phyloP scores from a whole-genome alignment of 1,140 invertebrate genomes.

The Centruroides sculpturatus region DNA sequence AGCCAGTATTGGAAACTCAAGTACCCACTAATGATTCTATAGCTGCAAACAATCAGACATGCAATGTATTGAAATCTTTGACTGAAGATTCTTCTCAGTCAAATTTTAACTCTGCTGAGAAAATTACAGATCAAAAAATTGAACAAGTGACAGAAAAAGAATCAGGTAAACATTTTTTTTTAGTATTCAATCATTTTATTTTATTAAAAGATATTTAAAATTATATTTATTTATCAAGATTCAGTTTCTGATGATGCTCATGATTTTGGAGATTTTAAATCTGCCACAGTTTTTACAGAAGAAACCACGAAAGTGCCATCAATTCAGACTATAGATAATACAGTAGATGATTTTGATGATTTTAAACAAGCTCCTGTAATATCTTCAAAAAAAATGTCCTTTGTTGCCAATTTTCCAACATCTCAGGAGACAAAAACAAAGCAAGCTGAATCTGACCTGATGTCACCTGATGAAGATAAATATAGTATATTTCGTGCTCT shows the following conservation, averaged over 20 bases:
- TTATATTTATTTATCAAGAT: no score
- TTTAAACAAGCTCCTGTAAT: conserved; percentile 37
- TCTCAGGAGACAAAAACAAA: not conserved
- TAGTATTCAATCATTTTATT: no score
- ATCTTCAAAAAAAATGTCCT: not conserved
- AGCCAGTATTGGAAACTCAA: no score
- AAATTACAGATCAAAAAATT: no score
- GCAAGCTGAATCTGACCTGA: conserved; percentile 11
- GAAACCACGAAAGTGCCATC: conserved; percentile 1
- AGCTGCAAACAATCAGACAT: no score
- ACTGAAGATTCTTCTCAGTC: no score
- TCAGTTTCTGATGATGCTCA: not conserved
- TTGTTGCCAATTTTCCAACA: not conserved
- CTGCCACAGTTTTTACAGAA: not conserved
- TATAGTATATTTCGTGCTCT: conserved; percentile 30
- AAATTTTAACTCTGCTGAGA: no score
- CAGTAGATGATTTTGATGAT: conserved; percentile 42
- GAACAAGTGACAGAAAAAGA: no score
- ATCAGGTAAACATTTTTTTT: no score
- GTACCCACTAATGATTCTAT: no score
- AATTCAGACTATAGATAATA: conserved; percentile 18
- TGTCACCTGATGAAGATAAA: conserved; percentile 29
- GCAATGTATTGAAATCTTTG: no score
- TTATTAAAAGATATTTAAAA: no score
- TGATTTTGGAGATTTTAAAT: conserved; percentile 15